Base-by-base conservation (phyloP, 2,797 vertebrate genomes). In the Cyclura pinguis region DNA sequence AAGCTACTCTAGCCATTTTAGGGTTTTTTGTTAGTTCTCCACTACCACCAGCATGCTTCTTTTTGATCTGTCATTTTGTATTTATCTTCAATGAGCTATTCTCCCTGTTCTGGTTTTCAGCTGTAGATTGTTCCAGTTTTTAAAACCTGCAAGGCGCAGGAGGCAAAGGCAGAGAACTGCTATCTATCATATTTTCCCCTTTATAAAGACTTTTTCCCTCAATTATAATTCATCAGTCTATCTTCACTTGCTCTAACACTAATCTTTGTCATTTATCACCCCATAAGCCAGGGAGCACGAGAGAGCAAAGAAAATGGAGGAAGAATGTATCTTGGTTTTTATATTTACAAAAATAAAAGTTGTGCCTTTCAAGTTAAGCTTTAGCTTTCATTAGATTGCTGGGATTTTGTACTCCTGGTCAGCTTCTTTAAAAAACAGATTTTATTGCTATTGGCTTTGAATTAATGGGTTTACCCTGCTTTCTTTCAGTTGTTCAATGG, bases 1-100 rank as follows among this genome's bases (percentile, higher is more conserved):
- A 7, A 0, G 50, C 7, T 0, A 0, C 4, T 29, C 77, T 35
- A 88, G 81, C 9, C 62, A 73, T 1, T 10, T 6, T 1, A 89
- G 7, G 5, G 72, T 86, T 52, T 32, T n/a, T 1, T 0, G n/a
- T 47, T 59, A 27, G 1, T 38, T n/a, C 57, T 3, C 69, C 80
- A 84, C 72, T 64, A 0, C 62, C 2, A 73, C n/a, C 85, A 62
- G 20, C 1, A 62, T 77, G 69, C 0, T 87, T 35, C 14, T 8
- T 32, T 20, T 91, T 8, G 32, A 20, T 88, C 84, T 35, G 42
- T 50, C 0, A 0, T 1, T 9, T 59, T 84, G 8, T 80, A 32
- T 76, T 78, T 67, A 35, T 85, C 88, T 92, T 81, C 5, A 78
- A 13, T n/a, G 55, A 76, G 72, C 50, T 57, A 62, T 47, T 84